phyloP scores from a whole-genome alignment of 2,888 invertebrate genomes.

The Miltochrista miniata region DNA sequence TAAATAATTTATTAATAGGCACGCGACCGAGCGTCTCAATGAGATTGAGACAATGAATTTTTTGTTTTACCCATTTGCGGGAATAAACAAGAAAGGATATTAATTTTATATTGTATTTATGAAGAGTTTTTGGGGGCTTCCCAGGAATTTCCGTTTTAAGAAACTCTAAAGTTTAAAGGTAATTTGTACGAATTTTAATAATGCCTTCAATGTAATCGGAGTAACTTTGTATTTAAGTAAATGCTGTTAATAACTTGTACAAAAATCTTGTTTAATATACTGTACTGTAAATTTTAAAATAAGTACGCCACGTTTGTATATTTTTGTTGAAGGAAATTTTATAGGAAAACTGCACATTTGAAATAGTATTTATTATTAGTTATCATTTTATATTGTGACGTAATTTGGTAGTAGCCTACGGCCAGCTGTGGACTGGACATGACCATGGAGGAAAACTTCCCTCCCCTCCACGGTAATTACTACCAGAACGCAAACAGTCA shows the following conservation, averaged over 20 bases:
- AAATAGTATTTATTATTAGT: too few relatives aligned
- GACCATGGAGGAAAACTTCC: too few relatives aligned
- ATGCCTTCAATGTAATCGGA: neutral
- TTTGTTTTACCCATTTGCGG: constrained; percentile 27
- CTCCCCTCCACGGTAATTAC: too few relatives aligned
- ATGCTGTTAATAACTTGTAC: neutral
- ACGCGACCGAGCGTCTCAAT: constrained; percentile 17
- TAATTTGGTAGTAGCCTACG: too few relatives aligned
- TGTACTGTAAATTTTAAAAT: too few relatives aligned
- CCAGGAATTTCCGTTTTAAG: constrained; percentile 14
- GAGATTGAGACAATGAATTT: constrained; percentile 28
- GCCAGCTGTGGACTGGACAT: too few relatives aligned
- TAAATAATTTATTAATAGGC: constrained; percentile 17
- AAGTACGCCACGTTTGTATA: too few relatives aligned
- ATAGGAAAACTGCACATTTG: too few relatives aligned
- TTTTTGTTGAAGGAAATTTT: too few relatives aligned
- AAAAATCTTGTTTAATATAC: neutral
- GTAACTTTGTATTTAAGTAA: neutral
- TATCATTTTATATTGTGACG: too few relatives aligned
- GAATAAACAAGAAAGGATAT: constrained; percentile 28
- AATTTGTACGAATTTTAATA: constrained; percentile 8
- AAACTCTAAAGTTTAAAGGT: constrained; percentile 10
- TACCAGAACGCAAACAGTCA: too few relatives aligned
- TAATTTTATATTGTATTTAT: constrained; percentile 31
- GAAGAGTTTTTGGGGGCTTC: constrained; percentile 23